Evolutionary conservation across 1,140 invertebrate genomes (phyloP).

Genomic region (Augochlora pura): DNA sequence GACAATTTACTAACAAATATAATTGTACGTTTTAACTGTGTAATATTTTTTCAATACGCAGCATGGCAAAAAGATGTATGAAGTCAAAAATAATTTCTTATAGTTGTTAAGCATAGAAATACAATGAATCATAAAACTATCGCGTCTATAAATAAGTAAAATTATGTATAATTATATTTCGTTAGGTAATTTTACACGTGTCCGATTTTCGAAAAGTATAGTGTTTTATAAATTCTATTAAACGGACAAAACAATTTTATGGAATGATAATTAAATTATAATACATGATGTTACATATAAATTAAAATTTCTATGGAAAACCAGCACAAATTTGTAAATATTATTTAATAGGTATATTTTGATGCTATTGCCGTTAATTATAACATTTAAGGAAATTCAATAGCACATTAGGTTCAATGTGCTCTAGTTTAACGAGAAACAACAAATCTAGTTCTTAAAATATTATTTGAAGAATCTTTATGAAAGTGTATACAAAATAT

Average conservation of each 20-base stretch:
- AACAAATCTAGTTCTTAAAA: conserved; percentile 25
- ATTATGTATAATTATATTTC: conserved; percentile 15
- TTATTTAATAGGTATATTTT: conserved; percentile 47
- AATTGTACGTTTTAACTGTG: conserved; percentile 6
- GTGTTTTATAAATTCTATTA: conserved; percentile 28
- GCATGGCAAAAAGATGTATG: neutral
- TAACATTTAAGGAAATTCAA: conserved; percentile 26
- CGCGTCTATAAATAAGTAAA: neutral
- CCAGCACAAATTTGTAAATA: conserved; percentile 54
- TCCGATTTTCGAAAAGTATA: conserved; percentile 22
- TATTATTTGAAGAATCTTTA: conserved; percentile 44
- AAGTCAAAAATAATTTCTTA: conserved; percentile 3
- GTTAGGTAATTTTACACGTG: conserved; percentile 22
- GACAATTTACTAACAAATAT: conserved; percentile 18
- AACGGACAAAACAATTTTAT: conserved; percentile 38
- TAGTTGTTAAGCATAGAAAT: conserved; percentile 22
- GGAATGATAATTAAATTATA: conserved; percentile 39
- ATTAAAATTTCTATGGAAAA: conserved; percentile 36
- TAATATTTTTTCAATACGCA: neutral
- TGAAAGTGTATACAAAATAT: conserved; percentile 44
- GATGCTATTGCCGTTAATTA: conserved; percentile 25
- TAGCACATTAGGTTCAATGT: conserved; percentile 33
- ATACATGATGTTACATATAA: conserved; percentile 39
- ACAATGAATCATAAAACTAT: conserved; percentile 18
- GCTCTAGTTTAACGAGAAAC: conserved; percentile 31